Base-by-base conservation (phyloP, 2,113 vertebrate species). In the Pogona vitticeps region DNA sequence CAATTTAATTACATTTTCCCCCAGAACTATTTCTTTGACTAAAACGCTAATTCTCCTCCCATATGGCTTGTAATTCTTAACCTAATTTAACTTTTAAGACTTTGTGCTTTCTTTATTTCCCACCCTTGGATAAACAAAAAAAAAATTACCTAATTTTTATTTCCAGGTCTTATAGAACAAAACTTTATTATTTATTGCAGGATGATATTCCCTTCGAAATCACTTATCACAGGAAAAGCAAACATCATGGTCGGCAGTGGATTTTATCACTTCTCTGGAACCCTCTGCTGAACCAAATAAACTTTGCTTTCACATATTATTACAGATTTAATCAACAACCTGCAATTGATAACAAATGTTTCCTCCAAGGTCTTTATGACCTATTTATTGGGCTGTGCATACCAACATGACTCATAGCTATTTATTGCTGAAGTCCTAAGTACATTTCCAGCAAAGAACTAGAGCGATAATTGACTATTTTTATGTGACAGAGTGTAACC, bases 41-140 rank as follows among this genome's bases (percentile, higher is more conserved):
- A 83, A 40, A 6, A 58, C 86, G 7, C 59, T n/a, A 89, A 83
- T 88, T 90, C 85, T 94, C 0, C 88, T 90, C 86, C 72, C 70
- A 56, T 65, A 86, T 36, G 38, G 17, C 17, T 82, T 33, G 72
- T 23, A 80, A 46, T 8, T 23, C 65, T 82, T 90, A 85, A 87
- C 15, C 0, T 40, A 78, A 84, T 78, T 87, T 87, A 88, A 84
- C 70, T 75, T 83, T 88, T 75, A 82, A 89, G 79, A 52, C 4
- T 86, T 75, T 33, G 65, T 71, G 72, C 31, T 1, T 1, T 33
- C 10, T 85, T 88, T 83, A 88, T 80, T 85, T 86, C 28, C 52
- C 26, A 76, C 26, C 40, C 40, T 2, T 85, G 31, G 46, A 81
- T 82, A 88, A 88, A 88, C 0, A 76, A 33, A 84, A 91, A 61